Base-by-base conservation (phyloP, 1,140 invertebrate genomes). In the Conus betulinus region DNA sequence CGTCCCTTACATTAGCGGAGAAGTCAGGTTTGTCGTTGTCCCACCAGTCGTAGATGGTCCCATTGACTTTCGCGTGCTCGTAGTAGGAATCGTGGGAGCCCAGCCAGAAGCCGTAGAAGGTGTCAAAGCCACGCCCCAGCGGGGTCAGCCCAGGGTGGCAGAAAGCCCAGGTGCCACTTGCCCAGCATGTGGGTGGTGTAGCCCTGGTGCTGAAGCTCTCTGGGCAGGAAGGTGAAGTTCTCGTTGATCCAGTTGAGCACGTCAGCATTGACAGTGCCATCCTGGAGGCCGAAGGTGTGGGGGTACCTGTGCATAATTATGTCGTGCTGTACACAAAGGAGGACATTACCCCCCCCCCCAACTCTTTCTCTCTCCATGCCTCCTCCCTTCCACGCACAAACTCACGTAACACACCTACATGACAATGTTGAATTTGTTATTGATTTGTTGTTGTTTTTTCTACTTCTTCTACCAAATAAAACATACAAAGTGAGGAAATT, bases 151-250 rank as follows among this genome's bases (percentile, higher is more conserved):
- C 91, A 57, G 93, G 88, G 78, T 93, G 92, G 83, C 92, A 95
- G 57, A 89, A 89, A 95, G 11, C 95, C 95, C 17, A 95, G 85
- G 90, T 95, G 94, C 94, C 95, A 95, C 90, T 95, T 95, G 11
- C 94, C 95, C 15, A 95, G 91, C 84, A 91, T 91, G 88, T 95
- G 94, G 11, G 93, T 95, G 20, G 89, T 78, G 87, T 95, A 95
- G 11, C 92, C 93, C 83, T 89, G 91, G 27, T 93, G 89, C 52
- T 91, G 90, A 60, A 94, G 60, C 71, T 91, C 93, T 67, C 94
- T 89, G 10, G 94, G 97, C 82, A 98, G 52, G 52, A 83, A 25
- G 20, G 23, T 83, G 51, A 83, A 57, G 53, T 11, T 83, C 81
- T 83, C 81, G 52, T 23, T 53, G 25, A 83, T 53, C 81, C 81